A percentile compares a stretch with the other conserved stretches of the same genome.
These are phyloP conservation scores for Piscicola geometra DNA, from an alignment of 2,888 invertebrate species.

Conservation along the genomic window DNA sequence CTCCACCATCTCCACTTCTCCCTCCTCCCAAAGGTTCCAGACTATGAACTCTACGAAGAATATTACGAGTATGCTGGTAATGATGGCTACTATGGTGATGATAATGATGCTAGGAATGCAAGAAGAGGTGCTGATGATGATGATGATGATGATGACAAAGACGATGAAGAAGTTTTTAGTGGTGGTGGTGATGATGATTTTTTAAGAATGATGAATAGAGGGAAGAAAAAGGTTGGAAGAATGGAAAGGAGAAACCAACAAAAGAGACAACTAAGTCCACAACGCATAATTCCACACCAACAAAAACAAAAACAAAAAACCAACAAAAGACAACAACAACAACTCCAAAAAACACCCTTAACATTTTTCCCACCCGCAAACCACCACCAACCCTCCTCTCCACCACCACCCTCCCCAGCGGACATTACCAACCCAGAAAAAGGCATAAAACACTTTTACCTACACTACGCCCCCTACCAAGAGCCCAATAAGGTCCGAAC, in stretches of 20 bases:
- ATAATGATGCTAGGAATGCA: not conserved
- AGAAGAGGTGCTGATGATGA: not conserved
- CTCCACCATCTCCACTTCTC: too few species aligned
- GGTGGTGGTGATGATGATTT: not conserved
- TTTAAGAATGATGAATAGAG: not conserved
- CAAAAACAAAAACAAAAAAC: not conserved
- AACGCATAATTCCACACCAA: not conserved
- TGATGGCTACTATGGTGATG: not conserved
- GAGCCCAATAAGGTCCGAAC: constrained; percentile 5
- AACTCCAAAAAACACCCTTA: not conserved
- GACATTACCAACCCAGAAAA: not conserved
- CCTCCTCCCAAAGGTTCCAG: not conserved
- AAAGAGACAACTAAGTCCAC: not conserved
- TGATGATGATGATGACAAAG: not conserved
- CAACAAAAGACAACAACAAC: not conserved
- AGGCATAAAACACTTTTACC: constrained; percentile 26
- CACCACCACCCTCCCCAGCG: too few species aligned
- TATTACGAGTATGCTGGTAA: not conserved
- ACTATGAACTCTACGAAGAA: not conserved
- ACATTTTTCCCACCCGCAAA: not conserved
- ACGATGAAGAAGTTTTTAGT: not conserved
- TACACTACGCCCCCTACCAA: constrained; percentile 30
- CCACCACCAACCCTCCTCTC: not conserved
- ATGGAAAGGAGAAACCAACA: not conserved
- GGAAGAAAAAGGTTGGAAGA: not conserved